Conservation (phyloP, 2,797 vertebrate genomes). For the Selene dorsalis region DNA sequence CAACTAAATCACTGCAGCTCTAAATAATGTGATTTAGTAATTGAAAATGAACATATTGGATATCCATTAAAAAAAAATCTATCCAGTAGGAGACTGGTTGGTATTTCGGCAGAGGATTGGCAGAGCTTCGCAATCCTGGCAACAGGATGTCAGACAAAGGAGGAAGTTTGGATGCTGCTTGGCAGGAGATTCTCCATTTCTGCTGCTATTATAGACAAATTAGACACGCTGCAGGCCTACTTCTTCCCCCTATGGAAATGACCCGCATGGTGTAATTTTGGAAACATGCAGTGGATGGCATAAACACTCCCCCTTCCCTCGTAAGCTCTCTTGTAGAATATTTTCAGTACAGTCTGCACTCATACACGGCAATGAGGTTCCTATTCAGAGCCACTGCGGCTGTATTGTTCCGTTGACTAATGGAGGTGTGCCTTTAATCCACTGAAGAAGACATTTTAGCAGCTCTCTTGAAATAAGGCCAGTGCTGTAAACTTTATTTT, state of each 20-base stretch:
- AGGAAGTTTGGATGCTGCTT: slow-evolving; percentile 63
- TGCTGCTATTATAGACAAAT: slow-evolving; percentile 90
- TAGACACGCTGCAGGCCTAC: slow-evolving; percentile 84
- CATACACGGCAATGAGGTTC: slow-evolving; percentile 33
- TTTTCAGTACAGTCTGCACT: slow-evolving; percentile 52
- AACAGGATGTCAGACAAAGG: slow-evolving; percentile 66
- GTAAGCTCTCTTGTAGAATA: slow-evolving; percentile 81
- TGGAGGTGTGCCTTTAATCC: slow-evolving; percentile 45
- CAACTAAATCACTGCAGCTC: not conserved
- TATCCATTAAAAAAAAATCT: not conserved
- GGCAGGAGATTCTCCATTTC: slow-evolving; percentile 80
- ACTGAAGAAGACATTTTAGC: slow-evolving; percentile 43
- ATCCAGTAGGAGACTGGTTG: slow-evolving; percentile 10
- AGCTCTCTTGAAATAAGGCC: slow-evolving; percentile 25
- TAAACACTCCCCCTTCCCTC: slow-evolving; percentile 83
- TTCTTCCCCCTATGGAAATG: slow-evolving; percentile 81
- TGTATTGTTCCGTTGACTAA: slow-evolving; percentile 44
- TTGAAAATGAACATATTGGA: slow-evolving; percentile 9
- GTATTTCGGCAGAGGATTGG: slow-evolving; percentile 29
- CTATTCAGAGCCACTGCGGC: slow-evolving; percentile 24
- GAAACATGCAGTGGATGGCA: slow-evolving; percentile 86
- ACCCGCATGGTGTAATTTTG: slow-evolving; percentile 89
- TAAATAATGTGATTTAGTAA: not conserved
- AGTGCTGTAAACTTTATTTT: slow-evolving; percentile 36
- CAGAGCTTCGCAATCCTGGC: slow-evolving; percentile 38